A percentile compares a stretch with the other conserved stretches of the same genome.
These are phyloP conservation scores for Takifugu bimaculatus DNA, from an alignment of 2,113 vertebrate species.

Conservation along the genomic window DNA sequence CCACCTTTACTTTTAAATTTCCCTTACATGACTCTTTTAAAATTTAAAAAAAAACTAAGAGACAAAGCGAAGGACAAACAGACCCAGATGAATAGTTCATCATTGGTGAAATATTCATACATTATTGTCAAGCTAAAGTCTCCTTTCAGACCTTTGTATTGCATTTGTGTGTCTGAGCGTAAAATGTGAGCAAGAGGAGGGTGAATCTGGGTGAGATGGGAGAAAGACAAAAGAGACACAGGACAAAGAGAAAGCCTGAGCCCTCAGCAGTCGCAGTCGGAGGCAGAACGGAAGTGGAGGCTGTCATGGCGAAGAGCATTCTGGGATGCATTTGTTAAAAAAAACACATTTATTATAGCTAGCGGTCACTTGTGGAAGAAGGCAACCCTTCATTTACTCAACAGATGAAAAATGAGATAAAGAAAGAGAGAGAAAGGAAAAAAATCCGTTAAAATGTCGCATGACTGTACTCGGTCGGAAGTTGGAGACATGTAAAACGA, in stretches of 20 bases:
- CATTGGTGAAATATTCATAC: conserved; percentile 38
- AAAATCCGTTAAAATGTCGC: conserved; percentile 1
- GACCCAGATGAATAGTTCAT: conserved; percentile 42
- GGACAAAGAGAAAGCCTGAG: conserved; percentile 43
- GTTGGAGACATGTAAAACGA: background rate
- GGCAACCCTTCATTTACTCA: background rate
- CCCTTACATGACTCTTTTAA: background rate
- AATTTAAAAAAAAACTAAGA: background rate
- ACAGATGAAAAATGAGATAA: background rate
- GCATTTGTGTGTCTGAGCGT: conserved; percentile 9
- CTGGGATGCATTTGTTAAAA: background rate
- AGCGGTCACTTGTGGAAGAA: background rate
- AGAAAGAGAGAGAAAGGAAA: background rate
- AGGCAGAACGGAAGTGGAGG: background rate
- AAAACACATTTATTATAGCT: background rate
- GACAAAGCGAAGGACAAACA: conserved; percentile 20
- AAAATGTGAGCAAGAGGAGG: conserved; percentile 4
- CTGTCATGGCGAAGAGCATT: conserved; percentile 5
- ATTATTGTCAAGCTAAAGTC: conserved; percentile 28
- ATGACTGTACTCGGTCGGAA: background rate
- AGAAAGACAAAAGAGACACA: conserved; percentile 22
- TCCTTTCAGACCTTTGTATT: conserved; percentile 29
- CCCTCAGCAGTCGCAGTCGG: conserved; percentile 33
- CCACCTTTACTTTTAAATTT: background rate
- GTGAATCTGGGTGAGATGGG: conserved; percentile 22